Evolutionary conservation across 2,113 vertebrate genomes (phyloP), one percentile per base, ranked within the genome.

Genomic region (Mesocricetus auratus): DNA sequence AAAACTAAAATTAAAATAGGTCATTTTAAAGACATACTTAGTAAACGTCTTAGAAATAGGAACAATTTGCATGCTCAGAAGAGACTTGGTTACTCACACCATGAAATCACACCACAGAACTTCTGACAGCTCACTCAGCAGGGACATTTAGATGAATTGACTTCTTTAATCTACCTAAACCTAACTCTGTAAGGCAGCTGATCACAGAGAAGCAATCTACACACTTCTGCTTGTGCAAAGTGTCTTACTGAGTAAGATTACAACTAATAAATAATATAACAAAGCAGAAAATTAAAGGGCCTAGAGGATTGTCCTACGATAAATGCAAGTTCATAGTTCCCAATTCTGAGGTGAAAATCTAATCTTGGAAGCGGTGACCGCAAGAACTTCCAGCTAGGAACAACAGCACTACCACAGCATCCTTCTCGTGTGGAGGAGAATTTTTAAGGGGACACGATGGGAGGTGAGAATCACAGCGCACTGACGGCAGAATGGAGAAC

Each of bases 331-430:
- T 60, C 9, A 62, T 7, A 83, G 83, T 64, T 75, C 78, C 45
- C 68, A 86, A 47, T 69, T 96, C 89, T 92, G 42, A 92, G 69
- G 77, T 78, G 10, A 75, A 95, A 93, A 50, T 86, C 66, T 89
- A 82, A 90, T 13, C 92, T 42, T 91, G 53, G 94, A 96, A 89
- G 53, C 39, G 22, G 85, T 74, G 36, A 87, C 42, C 39, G 39
- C 33, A 7, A 26, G 66, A 42, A 33, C 12, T 36, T 47, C 47
- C 79, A 85, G 56, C 87, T 64, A 69, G 71, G 36, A 95, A 66
- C 45, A 75, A 73, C 50, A 24, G 75, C 6, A 81, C 29, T 60
- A 60, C 15, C 36, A 79, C n/a, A 82, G 95, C 87, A 86, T 26
- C 31, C 90, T 87, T 93, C 39, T 74, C n/a, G 39, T 58, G 7